Percentiles rank a stretch among this genome's conserved stretches.
These are phyloP conservation scores for Epizoanthus illoricatus DNA, from an alignment of 92 coral and sea anemone species.

Conservation along the genomic window DNA sequence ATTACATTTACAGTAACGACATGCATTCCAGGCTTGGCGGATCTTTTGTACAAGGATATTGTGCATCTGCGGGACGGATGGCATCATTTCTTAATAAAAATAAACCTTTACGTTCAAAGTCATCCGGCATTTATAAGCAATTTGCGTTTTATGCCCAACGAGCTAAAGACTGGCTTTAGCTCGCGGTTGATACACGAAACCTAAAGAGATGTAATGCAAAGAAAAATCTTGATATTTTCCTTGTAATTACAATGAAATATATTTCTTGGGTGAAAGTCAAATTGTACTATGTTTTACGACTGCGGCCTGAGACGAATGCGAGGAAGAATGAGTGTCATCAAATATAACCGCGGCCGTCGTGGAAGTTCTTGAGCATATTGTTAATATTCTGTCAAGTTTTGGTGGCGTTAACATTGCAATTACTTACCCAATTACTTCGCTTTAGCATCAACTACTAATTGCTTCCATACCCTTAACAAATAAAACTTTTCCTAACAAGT, in stretches of 20 bases:
- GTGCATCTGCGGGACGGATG: conserved; percentile 9
- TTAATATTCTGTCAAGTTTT: neutral
- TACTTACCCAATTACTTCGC: neutral
- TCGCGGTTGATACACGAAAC: too few species aligned
- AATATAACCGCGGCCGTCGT: too few species aligned
- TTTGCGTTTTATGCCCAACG: neutral
- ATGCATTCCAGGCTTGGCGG: conserved; percentile 10
- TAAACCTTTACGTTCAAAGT: neutral
- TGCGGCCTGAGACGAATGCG: too few species aligned
- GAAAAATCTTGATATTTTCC: too few species aligned
- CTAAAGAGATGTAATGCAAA: too few species aligned
- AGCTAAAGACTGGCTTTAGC: neutral
- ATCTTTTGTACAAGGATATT: conserved; percentile 15
- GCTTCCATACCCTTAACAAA: neutral
- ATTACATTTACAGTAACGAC: neutral
- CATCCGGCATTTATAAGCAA: neutral
- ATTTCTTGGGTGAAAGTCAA: neutral
- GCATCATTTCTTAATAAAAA: neutral
- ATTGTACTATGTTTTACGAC: too few species aligned
- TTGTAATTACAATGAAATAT: neutral
- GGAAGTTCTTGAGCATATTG: neutral
- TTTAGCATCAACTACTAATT: neutral
- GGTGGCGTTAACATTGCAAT: neutral
- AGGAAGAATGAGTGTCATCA: too few species aligned
- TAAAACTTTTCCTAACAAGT: neutral